These are phyloP conservation scores for Leptura quadrifasciata DNA, from an alignment of 2,888 invertebrate genomes.

Conservation along the genomic window DNA sequence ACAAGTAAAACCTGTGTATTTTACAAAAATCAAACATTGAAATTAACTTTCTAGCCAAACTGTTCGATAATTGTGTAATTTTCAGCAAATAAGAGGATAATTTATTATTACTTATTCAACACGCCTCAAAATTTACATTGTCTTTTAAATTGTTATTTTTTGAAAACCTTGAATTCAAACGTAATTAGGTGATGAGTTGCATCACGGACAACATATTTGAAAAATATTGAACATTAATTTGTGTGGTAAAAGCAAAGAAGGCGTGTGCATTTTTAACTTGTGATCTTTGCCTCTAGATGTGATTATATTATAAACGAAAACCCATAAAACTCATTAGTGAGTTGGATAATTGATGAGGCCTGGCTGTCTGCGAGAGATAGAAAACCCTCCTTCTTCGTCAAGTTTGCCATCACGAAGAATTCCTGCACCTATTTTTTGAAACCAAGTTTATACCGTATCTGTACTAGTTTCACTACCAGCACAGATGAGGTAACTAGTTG, in stretches of 20 bases:
- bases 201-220: constrained; percentile 1
- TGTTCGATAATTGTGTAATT: too few species aligned
- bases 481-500: constrained; percentile 2
- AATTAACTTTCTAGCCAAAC: too few species aligned
- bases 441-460: constrained; percentile 4
- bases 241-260: constrained; percentile 39
- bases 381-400: constrained; percentile 29
- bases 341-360: constrained; percentile 67
- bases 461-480: constrained; percentile 19
- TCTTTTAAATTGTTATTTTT: constrained; percentile 3
- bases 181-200: neutral
- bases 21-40: too few species aligned
- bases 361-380: constrained; percentile 50
- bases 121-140: too few species aligned
- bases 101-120: too few species aligned
- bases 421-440: constrained; percentile 31
- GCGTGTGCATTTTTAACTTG: constrained; percentile 30
- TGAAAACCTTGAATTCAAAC: neutral
- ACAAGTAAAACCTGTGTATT: too few species aligned
- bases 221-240: constrained; percentile 36
- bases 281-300: constrained; percentile 43
- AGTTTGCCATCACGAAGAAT: constrained; percentile 15
- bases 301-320: constrained; percentile 64
- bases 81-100: too few species aligned
- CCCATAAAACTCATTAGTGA: constrained; percentile 68